A percentile compares a stretch with the other conserved stretches of the same genome.
Evolutionary conservation across 2,888 invertebrate genomes (phyloP).

Genomic region (Aphidius colemani): DNA sequence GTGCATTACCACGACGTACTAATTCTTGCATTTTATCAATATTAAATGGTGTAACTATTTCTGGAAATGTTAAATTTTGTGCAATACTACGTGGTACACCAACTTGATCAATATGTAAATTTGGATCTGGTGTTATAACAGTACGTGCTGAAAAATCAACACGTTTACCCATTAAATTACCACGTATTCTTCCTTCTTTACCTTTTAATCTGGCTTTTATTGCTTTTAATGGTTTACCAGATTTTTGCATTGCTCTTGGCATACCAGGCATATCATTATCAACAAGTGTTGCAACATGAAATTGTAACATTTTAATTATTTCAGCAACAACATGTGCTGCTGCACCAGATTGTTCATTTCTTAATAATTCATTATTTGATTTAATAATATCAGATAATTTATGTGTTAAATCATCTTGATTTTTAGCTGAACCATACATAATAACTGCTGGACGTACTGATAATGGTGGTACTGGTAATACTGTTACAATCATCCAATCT

Average conservation of each 20-base stretch:
- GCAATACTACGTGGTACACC: conserved; percentile 98
- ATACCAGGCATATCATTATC: conserved; percentile 99
- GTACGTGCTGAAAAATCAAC: conserved; percentile 99
- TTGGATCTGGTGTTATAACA: conserved; percentile 96
- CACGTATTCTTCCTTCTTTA: conserved; percentile 98
- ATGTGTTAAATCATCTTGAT: conserved; percentile 98
- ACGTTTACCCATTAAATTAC: conserved; percentile 99
- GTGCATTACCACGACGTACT: conserved; percentile 94
- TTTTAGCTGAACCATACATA: conserved; percentile 98
- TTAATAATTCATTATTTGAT: conserved; percentile 91
- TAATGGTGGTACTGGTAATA: conserved; percentile 95
- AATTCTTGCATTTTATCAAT: conserved; percentile 93
- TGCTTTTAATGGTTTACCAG: conserved; percentile 97
- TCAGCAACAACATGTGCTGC: conserved; percentile 97
- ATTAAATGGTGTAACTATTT: conserved; percentile 98
- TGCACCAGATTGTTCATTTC: conserved; percentile 95
- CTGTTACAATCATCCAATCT: conserved; percentile 99
- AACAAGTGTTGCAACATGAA: conserved; percentile 96
- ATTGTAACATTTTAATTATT: conserved; percentile 97
- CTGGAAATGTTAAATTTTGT: conserved; percentile 98
- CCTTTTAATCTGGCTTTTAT: conserved; percentile 95
- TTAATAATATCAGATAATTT: conserved; percentile 98
- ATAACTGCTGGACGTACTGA: conserved; percentile 97
- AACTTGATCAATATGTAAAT: conserved; percentile 92
- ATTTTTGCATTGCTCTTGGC: conserved; percentile 98